Conservation (phyloP, 2,113 vertebrate species). For the Salvelinus sp. region DNA sequence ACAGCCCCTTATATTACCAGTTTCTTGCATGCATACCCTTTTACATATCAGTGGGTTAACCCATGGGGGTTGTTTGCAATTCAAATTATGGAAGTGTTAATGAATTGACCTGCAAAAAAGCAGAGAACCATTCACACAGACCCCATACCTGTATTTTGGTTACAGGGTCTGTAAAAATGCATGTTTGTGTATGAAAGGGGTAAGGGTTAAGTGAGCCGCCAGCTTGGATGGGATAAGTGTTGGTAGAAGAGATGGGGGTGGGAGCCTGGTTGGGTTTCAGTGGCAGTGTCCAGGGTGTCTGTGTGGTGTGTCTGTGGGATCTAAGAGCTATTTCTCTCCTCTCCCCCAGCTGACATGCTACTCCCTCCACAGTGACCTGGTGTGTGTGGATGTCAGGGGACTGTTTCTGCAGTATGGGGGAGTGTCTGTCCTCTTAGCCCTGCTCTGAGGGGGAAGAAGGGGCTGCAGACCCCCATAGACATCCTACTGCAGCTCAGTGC, state of each 20-base stretch:
- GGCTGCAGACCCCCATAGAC: constrained; percentile 76
- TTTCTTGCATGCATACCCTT: no score
- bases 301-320: not conserved
- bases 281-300: not conserved
- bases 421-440: constrained; percentile 71
- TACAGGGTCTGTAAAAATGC: no score
- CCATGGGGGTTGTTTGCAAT: no score
- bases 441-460: constrained; percentile 75
- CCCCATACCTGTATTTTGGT: no score
- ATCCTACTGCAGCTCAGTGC: constrained; percentile 84
- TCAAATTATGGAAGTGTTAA: no score
- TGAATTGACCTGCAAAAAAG: no score
- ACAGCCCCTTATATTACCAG: no score
- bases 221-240: not conserved
- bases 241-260: no score
- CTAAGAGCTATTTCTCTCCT: constrained; percentile 11
- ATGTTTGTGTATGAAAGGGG: no score
- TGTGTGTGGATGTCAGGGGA: constrained; percentile 78
- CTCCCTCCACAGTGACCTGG: constrained; percentile 76
- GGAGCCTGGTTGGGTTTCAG: not conserved
- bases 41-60: no score
- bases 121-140: no score
- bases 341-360: constrained; percentile 77
- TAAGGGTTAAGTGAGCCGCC: not conserved
- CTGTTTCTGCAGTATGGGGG: constrained; percentile 84